phyloP scores from a whole-genome alignment of 1,140 invertebrate species.

The Lepidurus arcticus region DNA sequence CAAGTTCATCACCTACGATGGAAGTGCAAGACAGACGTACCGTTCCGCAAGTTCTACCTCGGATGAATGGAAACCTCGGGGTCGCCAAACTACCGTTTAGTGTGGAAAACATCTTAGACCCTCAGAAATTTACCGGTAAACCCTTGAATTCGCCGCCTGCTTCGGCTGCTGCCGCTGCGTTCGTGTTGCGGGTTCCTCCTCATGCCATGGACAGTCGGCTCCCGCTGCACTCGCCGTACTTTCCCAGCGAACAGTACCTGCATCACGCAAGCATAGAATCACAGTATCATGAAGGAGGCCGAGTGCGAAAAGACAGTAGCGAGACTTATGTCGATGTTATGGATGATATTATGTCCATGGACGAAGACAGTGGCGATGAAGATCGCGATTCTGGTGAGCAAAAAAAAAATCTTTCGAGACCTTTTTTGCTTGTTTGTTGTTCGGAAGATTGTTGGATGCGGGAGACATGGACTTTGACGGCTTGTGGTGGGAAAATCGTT shows the following conservation, averaged over 20 bases:
- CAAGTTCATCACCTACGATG: neutral
- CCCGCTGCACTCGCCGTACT: constrained; percentile 32
- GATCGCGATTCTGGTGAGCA: neutral
- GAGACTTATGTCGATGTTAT: neutral
- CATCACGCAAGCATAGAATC: constrained; percentile 41
- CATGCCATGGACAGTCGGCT: constrained; percentile 15
- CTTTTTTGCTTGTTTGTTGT: neutral
- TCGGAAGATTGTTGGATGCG: neutral
- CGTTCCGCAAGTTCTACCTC: neutral
- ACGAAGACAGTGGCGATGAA: neutral
- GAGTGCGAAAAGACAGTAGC: neutral
- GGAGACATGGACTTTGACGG: neutral
- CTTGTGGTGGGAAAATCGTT: neutral
- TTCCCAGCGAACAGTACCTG: constrained; percentile 30
- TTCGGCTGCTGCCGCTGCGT: constrained; percentile 34
- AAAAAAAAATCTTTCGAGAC: neutral
- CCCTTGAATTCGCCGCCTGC: constrained; percentile 30
- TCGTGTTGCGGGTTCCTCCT: constrained; percentile 25
- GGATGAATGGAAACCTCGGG: neutral
- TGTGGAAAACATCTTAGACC: constrained; percentile 85
- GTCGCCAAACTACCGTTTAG: constrained; percentile 54
- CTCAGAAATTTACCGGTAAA: constrained; percentile 77
- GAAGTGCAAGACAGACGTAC: neutral
- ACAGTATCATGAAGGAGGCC: constrained; percentile 28
- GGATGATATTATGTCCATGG: constrained; percentile 18